Evolutionary conservation across 2,113 vertebrate species (phyloP).

Genomic region (Zapornia atra): DNA sequence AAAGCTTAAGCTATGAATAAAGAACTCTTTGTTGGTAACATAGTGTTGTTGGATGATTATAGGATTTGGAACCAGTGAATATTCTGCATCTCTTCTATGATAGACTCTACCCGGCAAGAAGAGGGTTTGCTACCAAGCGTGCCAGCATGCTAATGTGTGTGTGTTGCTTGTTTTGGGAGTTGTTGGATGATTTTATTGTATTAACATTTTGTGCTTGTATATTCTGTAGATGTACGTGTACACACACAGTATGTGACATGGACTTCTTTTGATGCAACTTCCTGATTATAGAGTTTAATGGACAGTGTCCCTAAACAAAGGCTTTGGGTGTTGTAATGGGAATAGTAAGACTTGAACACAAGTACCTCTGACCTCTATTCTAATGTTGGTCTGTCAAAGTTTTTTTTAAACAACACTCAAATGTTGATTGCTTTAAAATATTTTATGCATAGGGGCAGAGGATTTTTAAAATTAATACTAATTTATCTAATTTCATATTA

Average conservation of each 20-base stretch:
- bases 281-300: not conserved
- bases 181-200: not conserved
- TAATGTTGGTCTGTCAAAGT: not conserved
- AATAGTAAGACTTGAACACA: not conserved
- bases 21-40: not conserved
- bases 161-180: slow-evolving; percentile 9
- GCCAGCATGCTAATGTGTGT: slow-evolving; percentile 74
- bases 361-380: not conserved
- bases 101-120: slow-evolving; percentile 54
- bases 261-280: slow-evolving; percentile 72
- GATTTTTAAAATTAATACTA: not conserved
- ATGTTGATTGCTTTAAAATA: not conserved
- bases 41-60: slow-evolving; percentile 76
- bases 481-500: not conserved
- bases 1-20: not conserved
- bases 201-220: slow-evolving; percentile 22
- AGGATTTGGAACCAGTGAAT: slow-evolving; percentile 73
- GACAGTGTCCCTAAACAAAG: not conserved
- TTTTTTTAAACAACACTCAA: not conserved
- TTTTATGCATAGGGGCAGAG: not conserved
- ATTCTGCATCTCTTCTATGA: slow-evolving; percentile 65
- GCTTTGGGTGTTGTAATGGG: not conserved
- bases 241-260: not conserved
- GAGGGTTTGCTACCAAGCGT: slow-evolving; percentile 74
- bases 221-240: not conserved